Evolutionary conservation across 2,113 vertebrate species (phyloP).

Genomic region (Rana temporaria): DNA sequence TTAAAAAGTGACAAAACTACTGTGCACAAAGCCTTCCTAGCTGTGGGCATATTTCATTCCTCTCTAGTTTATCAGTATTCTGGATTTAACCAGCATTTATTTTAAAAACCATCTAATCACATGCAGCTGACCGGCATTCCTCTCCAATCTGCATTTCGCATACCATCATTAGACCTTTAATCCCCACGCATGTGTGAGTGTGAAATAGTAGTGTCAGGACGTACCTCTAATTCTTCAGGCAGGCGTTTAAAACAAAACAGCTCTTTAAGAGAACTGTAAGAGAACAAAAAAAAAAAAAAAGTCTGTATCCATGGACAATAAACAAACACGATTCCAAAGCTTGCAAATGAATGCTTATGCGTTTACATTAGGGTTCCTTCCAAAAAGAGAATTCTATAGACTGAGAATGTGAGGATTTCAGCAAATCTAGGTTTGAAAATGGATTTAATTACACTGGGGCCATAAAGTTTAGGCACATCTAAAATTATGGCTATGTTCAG

Average conservation of each 20-base stretch:
- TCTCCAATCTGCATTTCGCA: slow-evolving; percentile 67
- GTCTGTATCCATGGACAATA: slow-evolving; percentile 28
- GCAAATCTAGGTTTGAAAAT: slow-evolving; percentile 39
- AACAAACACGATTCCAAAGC: slow-evolving; percentile 38
- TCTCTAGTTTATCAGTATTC: slow-evolving; percentile 38
- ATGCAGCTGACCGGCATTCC: slow-evolving; percentile 70
- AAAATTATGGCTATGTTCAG: slow-evolving; percentile 39
- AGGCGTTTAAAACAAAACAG: slow-evolving; percentile 52
- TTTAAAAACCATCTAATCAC: slow-evolving; percentile 69
- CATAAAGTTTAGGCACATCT: slow-evolving; percentile 43
- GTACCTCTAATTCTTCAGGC: slow-evolving; percentile 47
- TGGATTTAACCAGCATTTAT: slow-evolving; percentile 65
- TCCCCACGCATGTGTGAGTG: slow-evolving; percentile 63
- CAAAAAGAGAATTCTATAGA: slow-evolving; percentile 7
- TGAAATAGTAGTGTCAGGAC: slow-evolving; percentile 59
- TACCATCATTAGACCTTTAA: slow-evolving; percentile 67
- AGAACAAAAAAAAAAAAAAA: too few species aligned
- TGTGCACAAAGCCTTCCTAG: slow-evolving; percentile 4
- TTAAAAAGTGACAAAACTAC: slow-evolving; percentile 39
- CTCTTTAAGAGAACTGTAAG: slow-evolving; percentile 10
- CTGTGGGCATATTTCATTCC: slow-evolving; percentile 19
- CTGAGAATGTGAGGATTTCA: slow-evolving; percentile 38
- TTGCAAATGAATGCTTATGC: slow-evolving; percentile 10
- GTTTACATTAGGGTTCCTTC: slow-evolving; percentile 12
- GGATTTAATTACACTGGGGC: slow-evolving; percentile 45